Evolutionary conservation across 1,140 invertebrate genomes (phyloP), one percentile per base, ranked within the genome.

Genomic region (Cardiocondyla obscurior): DNA sequence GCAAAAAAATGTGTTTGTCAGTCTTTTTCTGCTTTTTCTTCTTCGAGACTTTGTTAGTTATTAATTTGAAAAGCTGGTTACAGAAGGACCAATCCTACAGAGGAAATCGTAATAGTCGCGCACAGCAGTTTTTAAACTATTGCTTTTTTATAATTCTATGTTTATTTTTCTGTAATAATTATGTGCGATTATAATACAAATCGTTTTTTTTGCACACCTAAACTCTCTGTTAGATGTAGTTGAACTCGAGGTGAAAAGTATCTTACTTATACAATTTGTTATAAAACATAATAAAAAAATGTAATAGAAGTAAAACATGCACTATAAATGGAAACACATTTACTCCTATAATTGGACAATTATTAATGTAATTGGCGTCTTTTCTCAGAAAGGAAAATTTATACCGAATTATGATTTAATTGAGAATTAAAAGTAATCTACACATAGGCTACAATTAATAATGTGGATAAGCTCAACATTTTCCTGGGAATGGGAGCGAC

Each of bases 31-130:
- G n/a, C n/a, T 53, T 67, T 25, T 42, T 53, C 33, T 8, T 67
- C 3, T 19, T 53, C 22, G n/a, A 30, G 1, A 12, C 0, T 42
- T 28, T 28, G 53, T 79, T 30, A 53, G 33, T 19, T 69, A 53
- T 55, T 53, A 39, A 0, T 72, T 64, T 86, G 19, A 25, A 25
- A 87, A 88, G 77, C 88, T 88, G 86, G 83, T 88, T 88, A 46
- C 14, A 85, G 86, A n/a, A n/a, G 86, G 77, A 76, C 83, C 86
- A 85, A 85, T 77, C 30, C 7, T 36, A 46, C 44, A 19, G 12
- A 22, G 16, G 22, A 22, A 28, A 1, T 53, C 7, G 22, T 25
- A 16, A 0, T 62, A 14, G 25, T 30, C 5, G n/a, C 5, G 6
- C 39, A 6, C 22, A 8, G 39, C 44, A 14, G 22, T n/a, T 30